Evolutionary conservation across 2,888 invertebrate genomes (phyloP), one percentile per base, ranked within the genome.

Genomic region (Suillia variegata): DNA sequence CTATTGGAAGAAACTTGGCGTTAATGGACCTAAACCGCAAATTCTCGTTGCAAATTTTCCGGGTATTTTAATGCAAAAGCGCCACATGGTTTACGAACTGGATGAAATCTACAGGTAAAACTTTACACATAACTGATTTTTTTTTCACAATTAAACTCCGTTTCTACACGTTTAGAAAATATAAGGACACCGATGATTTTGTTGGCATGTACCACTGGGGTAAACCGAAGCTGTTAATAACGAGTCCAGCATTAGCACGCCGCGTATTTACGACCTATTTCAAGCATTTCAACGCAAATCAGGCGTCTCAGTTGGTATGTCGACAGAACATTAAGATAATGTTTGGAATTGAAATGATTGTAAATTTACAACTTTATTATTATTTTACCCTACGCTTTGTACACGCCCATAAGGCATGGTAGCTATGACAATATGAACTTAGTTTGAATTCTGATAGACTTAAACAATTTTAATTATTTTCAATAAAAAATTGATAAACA

Each of bases 21-120:
- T 84, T 1, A 73, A 74, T 0, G 80, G 80, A 10, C 82, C 82
- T 0, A 65, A 68, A 52, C 83, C 84, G 0, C 59, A 53, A 3
- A 42, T 75, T 0, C 59, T 80, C 0, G 70, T 77, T 4, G 84
- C 84, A 0, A 84, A 78, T 58, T 68, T 79, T 24, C 76, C 77
- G 2, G 67, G 67, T 33, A 57, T 73, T 61, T 64, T 73, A 6
- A 68, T 67, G 0, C 61, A 74, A 59, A 77, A 73, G 54, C 68
- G 70, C n/a, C 73, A 78, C 52, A 52, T 74, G 1, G 64, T 72
- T 10, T 78, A 80, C 58, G 80, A 82, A 58, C 24, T 81, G 0
- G 65, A 78, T 52, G 70, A 78, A 2, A 76, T 83, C n/a, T 84
- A 84, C 65, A 69, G 71, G 84, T 84, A n/a, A n/a, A n/a, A n/a